These are phyloP conservation scores for Aurelia sp. DNA, from an alignment of 30 jellyfish, hydroid and myxozoan species.

Conservation along the genomic window DNA sequence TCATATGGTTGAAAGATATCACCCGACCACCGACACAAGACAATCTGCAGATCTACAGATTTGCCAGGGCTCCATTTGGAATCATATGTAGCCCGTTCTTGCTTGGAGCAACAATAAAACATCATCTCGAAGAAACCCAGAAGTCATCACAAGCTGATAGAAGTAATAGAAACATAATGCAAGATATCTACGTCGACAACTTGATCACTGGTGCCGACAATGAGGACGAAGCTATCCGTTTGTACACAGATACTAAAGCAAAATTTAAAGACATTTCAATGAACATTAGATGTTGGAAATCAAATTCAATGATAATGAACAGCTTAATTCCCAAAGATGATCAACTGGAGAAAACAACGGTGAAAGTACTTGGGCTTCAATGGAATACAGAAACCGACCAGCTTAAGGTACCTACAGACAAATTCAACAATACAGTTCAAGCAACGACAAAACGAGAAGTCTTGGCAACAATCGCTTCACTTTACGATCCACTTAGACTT, in stretches of 20 bases:
- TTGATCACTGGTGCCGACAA: conserved; percentile 39
- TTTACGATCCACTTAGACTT: conserved; percentile 34
- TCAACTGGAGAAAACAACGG: background rate
- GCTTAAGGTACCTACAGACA: conserved; percentile 5
- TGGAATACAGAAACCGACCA: conserved; percentile 43
- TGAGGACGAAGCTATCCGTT: conserved; percentile 10
- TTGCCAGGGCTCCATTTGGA: conserved; percentile 40
- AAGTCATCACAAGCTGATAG: background rate
- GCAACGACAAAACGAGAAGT: conserved; percentile 55
- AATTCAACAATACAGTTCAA: background rate
- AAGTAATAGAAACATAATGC: background rate
- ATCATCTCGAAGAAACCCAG: conserved; percentile 7
- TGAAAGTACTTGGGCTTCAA: conserved; percentile 45
- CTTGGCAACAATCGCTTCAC: conserved; percentile 24
- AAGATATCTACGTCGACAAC: conserved; percentile 45
- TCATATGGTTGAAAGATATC: conserved; percentile 50
- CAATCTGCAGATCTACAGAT: conserved; percentile 29
- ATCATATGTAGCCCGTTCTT: conserved; percentile 45
- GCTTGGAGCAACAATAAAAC: conserved; percentile 51
- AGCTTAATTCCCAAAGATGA: conserved; percentile 17
- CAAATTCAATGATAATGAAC: conserved; percentile 14
- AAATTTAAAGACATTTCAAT: conserved; percentile 27
- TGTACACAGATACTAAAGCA: conserved; percentile 24
- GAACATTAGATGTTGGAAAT: conserved; percentile 50
- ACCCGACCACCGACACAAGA: conserved; percentile 2